Percentiles rank a stretch among this genome's conserved stretches.
phyloP scores from a whole-genome alignment of 2,113 vertebrate genomes.

The Lanius ludovicianus region DNA sequence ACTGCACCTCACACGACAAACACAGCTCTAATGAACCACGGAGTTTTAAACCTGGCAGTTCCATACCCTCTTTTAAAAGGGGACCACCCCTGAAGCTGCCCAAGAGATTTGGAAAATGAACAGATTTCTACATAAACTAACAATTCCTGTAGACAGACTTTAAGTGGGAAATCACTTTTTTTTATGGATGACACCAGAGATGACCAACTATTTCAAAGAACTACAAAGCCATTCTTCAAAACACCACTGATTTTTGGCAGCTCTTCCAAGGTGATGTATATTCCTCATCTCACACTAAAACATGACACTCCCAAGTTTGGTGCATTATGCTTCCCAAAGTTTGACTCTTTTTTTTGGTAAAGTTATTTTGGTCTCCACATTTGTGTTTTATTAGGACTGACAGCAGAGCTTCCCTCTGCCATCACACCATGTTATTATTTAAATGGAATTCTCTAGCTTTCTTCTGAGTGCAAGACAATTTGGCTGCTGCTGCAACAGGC shows the following conservation, averaged over 20 bases:
- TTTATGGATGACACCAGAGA: background rate
- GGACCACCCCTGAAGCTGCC: rapidly evolving
- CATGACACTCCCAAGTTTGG: background rate
- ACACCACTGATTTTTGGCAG: background rate
- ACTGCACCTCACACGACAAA: background rate
- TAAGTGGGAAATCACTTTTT: background rate
- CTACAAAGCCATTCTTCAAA: background rate
- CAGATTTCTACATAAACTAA: background rate
- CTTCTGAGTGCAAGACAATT: background rate
- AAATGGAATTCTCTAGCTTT: background rate
- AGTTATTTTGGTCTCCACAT: background rate
- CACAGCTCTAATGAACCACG: rapidly evolving
- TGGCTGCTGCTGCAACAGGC: background rate
- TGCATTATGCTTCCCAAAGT: background rate
- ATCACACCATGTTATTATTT: background rate
- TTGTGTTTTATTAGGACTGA: background rate
- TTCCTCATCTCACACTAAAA: background rate
- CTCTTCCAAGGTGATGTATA: background rate
- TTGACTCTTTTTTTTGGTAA: background rate
- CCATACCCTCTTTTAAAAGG: background rate
- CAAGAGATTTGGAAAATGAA: background rate
- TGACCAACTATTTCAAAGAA: background rate
- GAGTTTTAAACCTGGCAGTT: background rate
- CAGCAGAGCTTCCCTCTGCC: background rate
- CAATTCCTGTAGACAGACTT: background rate